Conservation (phyloP, 2,113 vertebrate species). For the Platichthys flesus region DNA sequence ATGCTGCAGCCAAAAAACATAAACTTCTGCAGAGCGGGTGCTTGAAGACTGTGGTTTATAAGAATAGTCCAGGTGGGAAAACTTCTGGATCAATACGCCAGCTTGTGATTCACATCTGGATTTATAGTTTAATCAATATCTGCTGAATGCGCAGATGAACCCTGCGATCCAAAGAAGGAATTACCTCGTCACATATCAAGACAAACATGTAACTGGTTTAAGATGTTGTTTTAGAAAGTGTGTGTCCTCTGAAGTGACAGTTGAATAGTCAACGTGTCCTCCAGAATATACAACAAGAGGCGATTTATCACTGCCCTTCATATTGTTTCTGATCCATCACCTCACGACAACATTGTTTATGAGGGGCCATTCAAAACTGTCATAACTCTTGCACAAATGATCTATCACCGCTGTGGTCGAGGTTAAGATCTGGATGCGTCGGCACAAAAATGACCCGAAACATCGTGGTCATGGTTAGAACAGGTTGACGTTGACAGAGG, state of each 20-base stretch:
- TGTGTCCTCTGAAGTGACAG: neutral
- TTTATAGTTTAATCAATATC: neutral
- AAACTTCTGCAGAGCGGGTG: slow-evolving; percentile 4
- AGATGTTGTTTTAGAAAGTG: neutral
- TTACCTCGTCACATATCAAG: neutral
- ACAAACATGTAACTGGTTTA: neutral
- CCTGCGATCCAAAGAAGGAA: neutral
- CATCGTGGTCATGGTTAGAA: too few relatives aligned
- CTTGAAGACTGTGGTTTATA: neutral
- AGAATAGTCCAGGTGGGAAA: neutral
- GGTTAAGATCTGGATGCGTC: neutral
- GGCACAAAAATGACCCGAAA: neutral
- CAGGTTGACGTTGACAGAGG: too few relatives aligned
- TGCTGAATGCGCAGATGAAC: neutral
- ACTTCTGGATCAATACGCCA: neutral
- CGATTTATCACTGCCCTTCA: neutral
- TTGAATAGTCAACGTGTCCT: neutral
- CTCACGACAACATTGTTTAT: neutral
- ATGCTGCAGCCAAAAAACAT: neutral
- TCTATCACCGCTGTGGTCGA: neutral
- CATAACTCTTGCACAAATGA: neutral
- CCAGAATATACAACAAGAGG: neutral
- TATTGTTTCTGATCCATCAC: neutral
- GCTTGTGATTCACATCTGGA: neutral
- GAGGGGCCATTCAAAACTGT: neutral